These are phyloP conservation scores for Melanostigma gelatinosum DNA, from an alignment of 2,113 vertebrate genomes.

Conservation along the genomic window DNA sequence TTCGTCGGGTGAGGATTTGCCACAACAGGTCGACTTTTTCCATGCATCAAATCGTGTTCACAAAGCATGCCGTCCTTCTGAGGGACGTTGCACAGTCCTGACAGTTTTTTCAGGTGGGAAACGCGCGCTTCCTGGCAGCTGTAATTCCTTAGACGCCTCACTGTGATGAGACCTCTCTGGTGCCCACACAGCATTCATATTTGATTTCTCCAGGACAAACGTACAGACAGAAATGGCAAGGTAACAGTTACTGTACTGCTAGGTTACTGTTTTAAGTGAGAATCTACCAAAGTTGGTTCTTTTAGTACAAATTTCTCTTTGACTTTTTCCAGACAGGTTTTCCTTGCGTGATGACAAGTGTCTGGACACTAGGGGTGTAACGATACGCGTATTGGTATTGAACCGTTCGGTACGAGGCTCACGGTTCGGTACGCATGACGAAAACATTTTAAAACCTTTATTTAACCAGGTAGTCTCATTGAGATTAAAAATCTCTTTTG, in stretches of 20 bases:
- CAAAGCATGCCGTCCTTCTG: constrained; percentile 23
- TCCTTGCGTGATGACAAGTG: background rate
- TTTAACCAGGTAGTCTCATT: too few species aligned
- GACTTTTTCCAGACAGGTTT: background rate
- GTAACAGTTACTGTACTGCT: background rate
- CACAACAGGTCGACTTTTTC: constrained; percentile 43
- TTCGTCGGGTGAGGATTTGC: constrained; percentile 50
- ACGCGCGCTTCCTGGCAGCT: constrained; percentile 26
- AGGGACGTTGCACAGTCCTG: constrained; percentile 22
- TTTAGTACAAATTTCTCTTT: background rate
- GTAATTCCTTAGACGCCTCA: constrained; percentile 26
- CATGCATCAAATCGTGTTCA: constrained; percentile 49
- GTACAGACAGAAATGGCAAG: background rate
- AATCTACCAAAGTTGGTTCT: background rate
- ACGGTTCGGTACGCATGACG: too few species aligned
- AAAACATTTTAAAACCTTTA: too few species aligned
- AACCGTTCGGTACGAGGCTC: too few species aligned
- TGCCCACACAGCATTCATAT: constrained; percentile 9
- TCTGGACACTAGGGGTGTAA: background rate
- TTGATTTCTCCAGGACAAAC: constrained; percentile 9
- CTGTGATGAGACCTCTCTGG: constrained; percentile 21
- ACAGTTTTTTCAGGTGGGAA: constrained; percentile 31
- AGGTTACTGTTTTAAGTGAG: background rate
- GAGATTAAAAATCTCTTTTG: too few species aligned
- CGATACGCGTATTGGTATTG: too few species aligned